phyloP scores from a whole-genome alignment of 2,113 vertebrate genomes.

The Pelusios castaneus region DNA sequence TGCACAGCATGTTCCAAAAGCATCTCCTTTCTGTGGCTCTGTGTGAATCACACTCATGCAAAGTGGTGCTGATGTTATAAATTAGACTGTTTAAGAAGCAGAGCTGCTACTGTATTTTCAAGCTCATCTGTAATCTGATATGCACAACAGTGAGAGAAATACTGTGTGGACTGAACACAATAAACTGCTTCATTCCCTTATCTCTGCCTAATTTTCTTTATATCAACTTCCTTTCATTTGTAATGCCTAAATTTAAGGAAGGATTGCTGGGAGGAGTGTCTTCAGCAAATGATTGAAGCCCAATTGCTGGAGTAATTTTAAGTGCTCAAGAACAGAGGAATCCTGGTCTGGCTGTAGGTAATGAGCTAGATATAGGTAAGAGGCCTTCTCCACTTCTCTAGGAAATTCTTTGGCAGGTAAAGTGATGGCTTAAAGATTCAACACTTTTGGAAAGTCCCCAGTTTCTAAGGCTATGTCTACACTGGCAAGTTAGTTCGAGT shows the following conservation, averaged over 20 bases:
- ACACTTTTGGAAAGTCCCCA: neutral
- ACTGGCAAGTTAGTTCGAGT: too few species aligned
- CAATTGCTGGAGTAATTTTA: neutral
- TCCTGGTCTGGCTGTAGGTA: neutral
- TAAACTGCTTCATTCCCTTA: neutral
- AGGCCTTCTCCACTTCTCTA: neutral
- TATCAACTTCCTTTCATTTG: neutral
- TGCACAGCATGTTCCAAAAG: neutral
- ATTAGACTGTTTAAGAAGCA: neutral
- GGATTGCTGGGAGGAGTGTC: neutral
- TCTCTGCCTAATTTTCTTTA: neutral
- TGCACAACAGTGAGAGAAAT: neutral
- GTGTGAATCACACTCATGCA: neutral
- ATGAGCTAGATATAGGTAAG: neutral
- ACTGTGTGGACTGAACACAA: neutral
- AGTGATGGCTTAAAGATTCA: neutral
- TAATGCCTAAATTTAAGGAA: rapidly evolving
- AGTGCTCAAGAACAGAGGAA: neutral
- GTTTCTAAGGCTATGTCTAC: too few species aligned
- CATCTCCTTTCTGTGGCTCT: neutral
- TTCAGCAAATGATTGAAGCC: neutral
- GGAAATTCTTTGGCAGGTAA: neutral
- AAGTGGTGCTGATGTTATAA: neutral
- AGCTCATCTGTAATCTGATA: neutral
- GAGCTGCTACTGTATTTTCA: neutral